Base-by-base conservation (phyloP, 2,888 invertebrate species). In the Plebejus anna region DNA sequence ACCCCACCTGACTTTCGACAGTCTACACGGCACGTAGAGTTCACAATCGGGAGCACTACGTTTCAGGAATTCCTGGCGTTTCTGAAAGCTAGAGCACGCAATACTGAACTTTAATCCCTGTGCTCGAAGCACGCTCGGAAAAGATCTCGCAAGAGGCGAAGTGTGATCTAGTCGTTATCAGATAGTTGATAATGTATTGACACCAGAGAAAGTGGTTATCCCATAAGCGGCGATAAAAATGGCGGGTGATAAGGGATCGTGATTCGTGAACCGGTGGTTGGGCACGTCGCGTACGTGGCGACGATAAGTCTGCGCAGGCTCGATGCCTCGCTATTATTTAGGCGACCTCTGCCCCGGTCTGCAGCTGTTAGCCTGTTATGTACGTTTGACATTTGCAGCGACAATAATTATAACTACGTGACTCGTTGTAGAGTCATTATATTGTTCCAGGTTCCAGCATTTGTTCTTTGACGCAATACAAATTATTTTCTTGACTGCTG, bases 171-270 rank as follows among this genome's bases (percentile, higher is more conserved):
- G 42, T 57, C 71, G 57, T 76, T 71, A 70, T 71, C 59, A 72
- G 76, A 70, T 76, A 76, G 71, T 71, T 57, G 76, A 76, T 76
- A 76, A 76, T 57, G 57, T 76, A 70, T 57, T 57, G 76, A 76
- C 76, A 76, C 59, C 55, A 36, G 73, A 32, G 73, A 73, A 73
- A 73, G 73, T 13, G 28, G 73, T 55, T 51, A 51, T 73, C 73
- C 73, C 73, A 73, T 73, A 73, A 73, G 73, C 51, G 55, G 73
- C 51, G 55, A 51, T 73, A 73, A 73, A 73, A 73, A 73, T 73
- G 7, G 73, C 47, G 47, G 1, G 73, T 32, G 47, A 42, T 73
- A 73, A 22, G 73, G 55, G 55, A 73, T 73, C 73, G 73, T 55
- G 73, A 51, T 55, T 73, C 73, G 73, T 55, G 73, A 51, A 51